A percentile compares a stretch with the other conserved stretches of the same genome.
Conservation (phyloP, 2,888 invertebrate genomes). For the Limnephilus marmoratus region DNA sequence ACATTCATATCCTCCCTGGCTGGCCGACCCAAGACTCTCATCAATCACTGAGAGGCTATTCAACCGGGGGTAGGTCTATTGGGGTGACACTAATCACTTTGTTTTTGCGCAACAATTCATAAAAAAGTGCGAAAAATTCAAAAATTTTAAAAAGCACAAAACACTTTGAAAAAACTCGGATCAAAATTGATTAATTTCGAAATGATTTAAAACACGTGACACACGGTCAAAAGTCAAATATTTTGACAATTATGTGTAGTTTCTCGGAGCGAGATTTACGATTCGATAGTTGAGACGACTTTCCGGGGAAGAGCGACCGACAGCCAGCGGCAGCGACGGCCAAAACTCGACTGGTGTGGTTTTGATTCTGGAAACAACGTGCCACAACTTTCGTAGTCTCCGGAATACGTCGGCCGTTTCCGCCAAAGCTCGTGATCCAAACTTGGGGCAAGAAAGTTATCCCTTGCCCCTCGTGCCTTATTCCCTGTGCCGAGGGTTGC, state of each 20-base stretch:
- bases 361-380: slow-evolving; percentile 55
- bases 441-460: slow-evolving; percentile 64
- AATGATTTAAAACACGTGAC: slow-evolving; percentile 14
- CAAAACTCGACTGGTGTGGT: slow-evolving; percentile 64
- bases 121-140: slow-evolving; percentile 23
- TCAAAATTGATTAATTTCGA: not conserved
- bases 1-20: slow-evolving; percentile 38
- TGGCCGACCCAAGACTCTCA: slow-evolving; percentile 36
- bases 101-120: slow-evolving; percentile 41
- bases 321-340: slow-evolving; percentile 53
- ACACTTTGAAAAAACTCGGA: slow-evolving; percentile 17
- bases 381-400: slow-evolving; percentile 59
- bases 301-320: slow-evolving; percentile 42
- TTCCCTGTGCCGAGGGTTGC: not conserved
- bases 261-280: slow-evolving; percentile 26
- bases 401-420: slow-evolving; percentile 60
- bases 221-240: not conserved
- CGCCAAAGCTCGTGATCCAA: slow-evolving; percentile 51
- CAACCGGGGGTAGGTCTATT: slow-evolving; percentile 22
- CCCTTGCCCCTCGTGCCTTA: slow-evolving; percentile 52
- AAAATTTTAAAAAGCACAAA: slow-evolving; percentile 8
- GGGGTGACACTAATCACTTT: slow-evolving; percentile 54
- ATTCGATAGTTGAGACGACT: slow-evolving; percentile 24
- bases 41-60: slow-evolving; percentile 52
- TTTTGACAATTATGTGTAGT: slow-evolving; percentile 30